Evolutionary conservation across 2,113 vertebrate genomes (phyloP), one percentile per base, ranked within the genome.

Genomic region (Hippocampus mohnikei): DNA sequence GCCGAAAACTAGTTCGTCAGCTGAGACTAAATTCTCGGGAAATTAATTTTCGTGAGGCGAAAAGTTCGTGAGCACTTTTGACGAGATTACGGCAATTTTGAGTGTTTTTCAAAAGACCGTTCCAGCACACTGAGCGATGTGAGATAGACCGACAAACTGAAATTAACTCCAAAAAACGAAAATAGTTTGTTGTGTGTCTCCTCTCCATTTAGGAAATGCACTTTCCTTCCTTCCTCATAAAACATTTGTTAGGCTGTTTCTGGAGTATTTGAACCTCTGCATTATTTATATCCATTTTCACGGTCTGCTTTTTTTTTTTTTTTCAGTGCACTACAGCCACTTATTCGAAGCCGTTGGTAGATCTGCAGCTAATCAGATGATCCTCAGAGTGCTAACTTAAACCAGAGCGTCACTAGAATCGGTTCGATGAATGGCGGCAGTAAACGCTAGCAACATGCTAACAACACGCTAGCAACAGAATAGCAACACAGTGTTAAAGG

Each of bases 171-270:
- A n/a, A n/a, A 33, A 33, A 33, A 33, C 29, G 29, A 33, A 33
- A 33, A 33, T 3, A 33, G 29, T 33, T 33, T 37, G 33, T 37
- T 37, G 29, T 61, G 59, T 61, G 3, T 61, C 12, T 15, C 20
- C 18, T 40, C 15, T 11, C 11, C n/a, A n/a, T 62, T 62, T 65
- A 66, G 15, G 6, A 48, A 25, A 27, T 27, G 41, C 25, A 25
- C 62, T 64, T 64, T 44, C n/a, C 42, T 46, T 48, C 23, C 63
- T 66, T 27, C n/a, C n/a, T n/a, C n/a, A 66, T 66, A 46, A 46
- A 66, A 66, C 25, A 66, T 66, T 48, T 66, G 23, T 18, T 29
- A 66, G 23, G 63, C 25, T 66, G 63, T 27, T 48, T 48, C 33
- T 61, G 8, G n/a, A 46, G 13, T 46, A 48, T 27, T 44, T 48